These are phyloP conservation scores for Barbus barbus DNA, from an alignment of 2,113 vertebrate genomes.

Conservation along the genomic window DNA sequence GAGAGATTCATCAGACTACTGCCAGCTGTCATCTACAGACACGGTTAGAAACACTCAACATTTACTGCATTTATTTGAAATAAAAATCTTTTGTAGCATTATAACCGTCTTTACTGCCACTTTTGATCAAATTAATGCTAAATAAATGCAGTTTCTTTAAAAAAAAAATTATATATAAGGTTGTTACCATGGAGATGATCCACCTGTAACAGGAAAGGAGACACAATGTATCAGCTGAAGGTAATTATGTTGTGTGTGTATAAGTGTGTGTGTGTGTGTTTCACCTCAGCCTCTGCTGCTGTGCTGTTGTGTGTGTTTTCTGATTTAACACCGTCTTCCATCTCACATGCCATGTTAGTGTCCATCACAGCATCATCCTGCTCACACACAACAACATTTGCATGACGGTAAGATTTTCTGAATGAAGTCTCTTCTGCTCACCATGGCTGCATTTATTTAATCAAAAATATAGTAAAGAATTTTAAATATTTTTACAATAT, in stretches of 20 bases:
- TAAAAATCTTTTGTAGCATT: no score
- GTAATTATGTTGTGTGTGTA: neutral
- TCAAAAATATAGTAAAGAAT: no score
- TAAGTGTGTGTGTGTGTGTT: neutral
- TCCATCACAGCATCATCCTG: conserved; percentile 87
- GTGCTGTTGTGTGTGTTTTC: conserved; percentile 21
- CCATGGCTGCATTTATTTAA: no score
- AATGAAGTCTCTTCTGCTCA: no score
- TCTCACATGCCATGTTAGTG: conserved; percentile 87
- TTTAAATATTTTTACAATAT: no score
- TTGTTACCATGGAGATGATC: conserved; percentile 38
- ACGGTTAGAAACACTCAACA: neutral
- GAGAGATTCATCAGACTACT: neutral
- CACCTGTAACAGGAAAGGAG: conserved; percentile 9
- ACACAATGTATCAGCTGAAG: neutral
- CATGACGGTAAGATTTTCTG: no score
- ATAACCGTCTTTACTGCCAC: no score
- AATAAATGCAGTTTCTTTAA: no score
- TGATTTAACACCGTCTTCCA: conserved; percentile 35
- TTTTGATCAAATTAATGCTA: no score
- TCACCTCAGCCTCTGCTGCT: conserved; percentile 35
- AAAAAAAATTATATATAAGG: no score
- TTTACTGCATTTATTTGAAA: no score
- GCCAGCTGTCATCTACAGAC: conserved; percentile 36
- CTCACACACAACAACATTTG: conserved; percentile 1